A percentile compares a stretch with the other conserved stretches of the same genome.
Conservation (phyloP, 2,113 vertebrate genomes). For the Seriola rivoliana region DNA sequence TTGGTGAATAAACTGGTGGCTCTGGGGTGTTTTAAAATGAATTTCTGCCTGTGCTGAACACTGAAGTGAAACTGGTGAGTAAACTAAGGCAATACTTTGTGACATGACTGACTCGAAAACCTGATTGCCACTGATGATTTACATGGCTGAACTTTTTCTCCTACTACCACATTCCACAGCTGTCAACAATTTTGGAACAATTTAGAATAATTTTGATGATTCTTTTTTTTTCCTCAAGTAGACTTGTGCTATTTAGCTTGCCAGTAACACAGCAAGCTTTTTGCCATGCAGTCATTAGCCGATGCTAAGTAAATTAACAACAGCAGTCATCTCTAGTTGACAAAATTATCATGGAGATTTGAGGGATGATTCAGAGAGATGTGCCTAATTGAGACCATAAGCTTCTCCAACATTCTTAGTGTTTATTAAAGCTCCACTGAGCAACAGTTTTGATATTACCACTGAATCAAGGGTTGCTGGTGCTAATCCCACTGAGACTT, state of each 20-base stretch:
- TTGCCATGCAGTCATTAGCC: conserved; percentile 41
- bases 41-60: conserved; percentile 1
- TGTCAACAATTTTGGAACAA: conserved; percentile 69
- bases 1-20: conserved; percentile 19
- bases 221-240: conserved; percentile 22
- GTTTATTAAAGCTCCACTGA: conserved; percentile 15
- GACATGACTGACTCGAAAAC: conserved; percentile 25
- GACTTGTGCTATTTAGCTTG: conserved; percentile 36
- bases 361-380: conserved; percentile 33
- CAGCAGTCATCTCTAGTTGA: conserved; percentile 45
- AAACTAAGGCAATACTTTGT: neutral
- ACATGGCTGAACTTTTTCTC: conserved; percentile 53
- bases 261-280: conserved; percentile 35
- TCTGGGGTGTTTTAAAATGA: conserved; percentile 4
- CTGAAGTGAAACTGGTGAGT: neutral
- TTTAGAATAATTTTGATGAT: conserved; percentile 52
- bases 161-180: conserved; percentile 65
- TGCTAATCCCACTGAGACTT: neutral
- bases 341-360: conserved; percentile 34
- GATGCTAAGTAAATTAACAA: conserved; percentile 51
- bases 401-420: neutral
- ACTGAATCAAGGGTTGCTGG: neutral
- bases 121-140: conserved; percentile 50
- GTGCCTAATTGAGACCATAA: conserved; percentile 25
- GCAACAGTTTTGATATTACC: conserved; percentile 1